Evolutionary conservation across 2,113 vertebrate genomes (phyloP), one percentile per base, ranked within the genome.

Genomic region (Sapayoa aenigma): DNA sequence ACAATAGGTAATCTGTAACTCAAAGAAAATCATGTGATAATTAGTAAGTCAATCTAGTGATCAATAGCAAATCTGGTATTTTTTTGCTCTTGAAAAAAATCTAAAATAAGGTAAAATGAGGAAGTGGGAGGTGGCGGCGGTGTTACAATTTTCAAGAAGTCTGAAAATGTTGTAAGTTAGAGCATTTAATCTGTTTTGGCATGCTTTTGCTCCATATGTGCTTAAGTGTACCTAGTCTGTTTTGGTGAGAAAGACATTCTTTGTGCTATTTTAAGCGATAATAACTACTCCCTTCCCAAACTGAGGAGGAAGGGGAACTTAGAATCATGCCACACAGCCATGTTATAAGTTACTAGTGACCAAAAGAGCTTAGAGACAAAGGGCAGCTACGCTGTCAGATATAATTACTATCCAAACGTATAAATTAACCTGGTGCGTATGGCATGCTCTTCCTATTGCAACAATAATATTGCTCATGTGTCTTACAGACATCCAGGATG

Each of bases 91-190:
- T 49, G 14, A 82, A 55, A 23, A n/a, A 91, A 96, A 55, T 17
- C 19, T 52, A 74, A 49, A 58, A 0, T 9, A 62, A 50, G 59
- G 74, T 14, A 66, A 78, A 60, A 28, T 5, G 20, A 4, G 25
- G 6, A 6, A 5, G 1, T 2, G 4, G 13, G 11, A 31, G 11
- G 12, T 5, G 10, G 22, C 18, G 3, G 0, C 7, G 12, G 9
- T 0, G 0, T 8, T 47, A 41, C 23, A 75, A 8, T 33, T 33
- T 27, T 58, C 31, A 74, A 66, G 41, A 81, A 28, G 55, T 50
- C 18, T 20, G 9, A 3, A 60, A 80, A 15, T 6, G 18, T 39
- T 59, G 75, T 35, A n/a, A 50, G 11, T 24, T 72, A 63, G 0
- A 63, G 17, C 22, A 66, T 25, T 31, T 27, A 55, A 47, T 67